Evolutionary conservation across 2,888 invertebrate genomes (phyloP), one percentile per base, ranked within the genome.

Genomic region (Polyommatus iphigenia): DNA sequence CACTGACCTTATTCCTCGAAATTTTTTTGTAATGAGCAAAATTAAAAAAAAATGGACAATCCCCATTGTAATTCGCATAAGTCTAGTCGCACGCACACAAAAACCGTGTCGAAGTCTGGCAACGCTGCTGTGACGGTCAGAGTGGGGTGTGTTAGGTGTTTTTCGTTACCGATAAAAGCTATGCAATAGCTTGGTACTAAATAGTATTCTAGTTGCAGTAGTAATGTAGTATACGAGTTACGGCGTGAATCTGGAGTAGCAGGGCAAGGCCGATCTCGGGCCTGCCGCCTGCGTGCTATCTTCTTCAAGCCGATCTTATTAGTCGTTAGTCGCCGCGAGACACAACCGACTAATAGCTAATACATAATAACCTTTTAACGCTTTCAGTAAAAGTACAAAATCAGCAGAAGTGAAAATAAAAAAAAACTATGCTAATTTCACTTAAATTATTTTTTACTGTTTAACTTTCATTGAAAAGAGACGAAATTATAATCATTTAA

Each of bases 181-280:
- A 24, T 24, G 24, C 24, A 24, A 24, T 24, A 24, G 24, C 24
- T 24, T 2, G 2, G 24, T 24, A 24, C 41, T 41, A 41, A 67
- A 24, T 29, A 67, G 67, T 29, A 32, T 67, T 67, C 29, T 24
- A 62, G 62, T 62, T 54, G 54, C 54, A 79, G 79, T 29, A 79
- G 80, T 79, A 79, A 46, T 77, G 80, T 81, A 80, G 75, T 80
- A 78, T 76, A 78, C 72, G 75, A 79, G n/a, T n/a, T n/a, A n/a
- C n/a, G n/a, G n/a, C 77, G 76, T 77, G 80, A 79, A 80, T 81
- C 81, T 80, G 80, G 81, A 81, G 76, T 80, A 81, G 78, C 79
- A 71, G 80, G 79, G 79, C 80, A 81, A 80, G 80, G 80, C 79
- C 79, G 57, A 77, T 77, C 77, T 76, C 72, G 79, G 78, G 72